Conservation (phyloP, 2,888 invertebrate species). For the Drosophila paracracens region DNA sequence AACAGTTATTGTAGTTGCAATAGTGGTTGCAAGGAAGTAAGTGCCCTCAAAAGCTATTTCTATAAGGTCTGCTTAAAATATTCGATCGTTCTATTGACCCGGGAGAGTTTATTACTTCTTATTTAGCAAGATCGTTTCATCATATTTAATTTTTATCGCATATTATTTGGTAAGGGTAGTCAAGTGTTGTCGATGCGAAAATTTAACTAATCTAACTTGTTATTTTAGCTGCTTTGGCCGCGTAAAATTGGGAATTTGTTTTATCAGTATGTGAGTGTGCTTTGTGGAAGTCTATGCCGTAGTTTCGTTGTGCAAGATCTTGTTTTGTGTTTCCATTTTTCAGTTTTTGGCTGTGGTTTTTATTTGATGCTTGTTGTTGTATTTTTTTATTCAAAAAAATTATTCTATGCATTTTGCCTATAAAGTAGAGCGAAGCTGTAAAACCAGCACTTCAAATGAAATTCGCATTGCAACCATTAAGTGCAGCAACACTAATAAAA, state of each 20-base stretch:
- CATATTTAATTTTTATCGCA: background rate
- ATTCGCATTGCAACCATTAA: conserved; percentile 68
- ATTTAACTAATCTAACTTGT: conserved; percentile 6
- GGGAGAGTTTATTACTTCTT: background rate
- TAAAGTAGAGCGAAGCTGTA: conserved; percentile 59
- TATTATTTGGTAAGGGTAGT: conserved; percentile 22
- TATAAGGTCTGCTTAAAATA: background rate
- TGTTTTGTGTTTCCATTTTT: conserved; percentile 26
- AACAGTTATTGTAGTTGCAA: background rate
- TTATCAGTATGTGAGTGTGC: conserved; percentile 3
- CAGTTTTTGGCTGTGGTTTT: conserved; percentile 38
- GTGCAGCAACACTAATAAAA: conserved; percentile 55
- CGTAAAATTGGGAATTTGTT: conserved; percentile 4
- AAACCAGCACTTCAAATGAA: conserved; percentile 50
- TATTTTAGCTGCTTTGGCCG: conserved; percentile 28
- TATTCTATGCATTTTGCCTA: conserved; percentile 74
- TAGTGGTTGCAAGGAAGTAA: background rate
- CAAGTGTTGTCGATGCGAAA: background rate
- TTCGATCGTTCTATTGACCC: background rate
- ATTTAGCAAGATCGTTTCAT: background rate
- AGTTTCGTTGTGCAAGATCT: conserved; percentile 44
- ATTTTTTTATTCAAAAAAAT: conserved; percentile 60
- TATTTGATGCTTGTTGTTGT: conserved; percentile 26
- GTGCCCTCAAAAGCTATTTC: background rate
- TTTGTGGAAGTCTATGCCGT: conserved; percentile 39